Percentiles rank a stretch among this genome's conserved stretches.
These are phyloP conservation scores for Leptinotarsa haldemani DNA, from an alignment of 2,888 invertebrate genomes.

Conservation along the genomic window DNA sequence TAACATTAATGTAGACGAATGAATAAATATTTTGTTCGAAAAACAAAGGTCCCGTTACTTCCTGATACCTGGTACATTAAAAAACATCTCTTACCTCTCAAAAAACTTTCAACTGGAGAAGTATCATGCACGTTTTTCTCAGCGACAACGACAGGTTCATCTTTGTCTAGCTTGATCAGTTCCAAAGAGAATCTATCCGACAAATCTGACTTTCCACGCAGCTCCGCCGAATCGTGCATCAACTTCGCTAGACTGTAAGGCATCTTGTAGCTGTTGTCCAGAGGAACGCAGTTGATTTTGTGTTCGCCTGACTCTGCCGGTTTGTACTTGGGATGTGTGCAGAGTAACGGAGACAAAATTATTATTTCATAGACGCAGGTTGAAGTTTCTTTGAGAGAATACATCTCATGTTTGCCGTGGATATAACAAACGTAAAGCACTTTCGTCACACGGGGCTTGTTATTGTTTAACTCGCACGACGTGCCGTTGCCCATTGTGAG, in stretches of 20 bases:
- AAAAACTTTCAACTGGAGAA: conserved; percentile 81
- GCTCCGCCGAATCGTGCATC: conserved; percentile 78
- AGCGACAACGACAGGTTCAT: conserved; percentile 42
- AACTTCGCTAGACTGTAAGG: conserved; percentile 79
- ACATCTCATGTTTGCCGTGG: conserved; percentile 91
- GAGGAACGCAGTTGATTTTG: conserved; percentile 78
- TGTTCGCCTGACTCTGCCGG: conserved; percentile 83
- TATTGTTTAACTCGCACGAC: conserved; percentile 86
- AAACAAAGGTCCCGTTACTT: no score
- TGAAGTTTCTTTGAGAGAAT: conserved; percentile 91
- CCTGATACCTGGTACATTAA: no score
- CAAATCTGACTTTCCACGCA: conserved; percentile 70
- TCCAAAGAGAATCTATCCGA: conserved; percentile 71
- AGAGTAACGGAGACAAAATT: conserved; percentile 87
- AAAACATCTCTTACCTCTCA: conserved; percentile 70
- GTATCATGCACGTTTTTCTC: conserved; percentile 66
- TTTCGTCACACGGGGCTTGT: conserved; percentile 82
- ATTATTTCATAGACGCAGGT: conserved; percentile 96
- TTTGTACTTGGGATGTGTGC: conserved; percentile 89
- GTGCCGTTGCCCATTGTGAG: conserved; percentile 91
- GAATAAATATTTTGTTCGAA: no score
- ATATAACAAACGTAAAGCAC: conserved; percentile 90
- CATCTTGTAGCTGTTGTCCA: conserved; percentile 75
- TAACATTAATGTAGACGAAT: no score
- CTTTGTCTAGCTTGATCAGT: conserved; percentile 71